Evolutionary conservation across 1,140 invertebrate genomes (phyloP).

Genomic region (Dufourea novaeangliae): DNA sequence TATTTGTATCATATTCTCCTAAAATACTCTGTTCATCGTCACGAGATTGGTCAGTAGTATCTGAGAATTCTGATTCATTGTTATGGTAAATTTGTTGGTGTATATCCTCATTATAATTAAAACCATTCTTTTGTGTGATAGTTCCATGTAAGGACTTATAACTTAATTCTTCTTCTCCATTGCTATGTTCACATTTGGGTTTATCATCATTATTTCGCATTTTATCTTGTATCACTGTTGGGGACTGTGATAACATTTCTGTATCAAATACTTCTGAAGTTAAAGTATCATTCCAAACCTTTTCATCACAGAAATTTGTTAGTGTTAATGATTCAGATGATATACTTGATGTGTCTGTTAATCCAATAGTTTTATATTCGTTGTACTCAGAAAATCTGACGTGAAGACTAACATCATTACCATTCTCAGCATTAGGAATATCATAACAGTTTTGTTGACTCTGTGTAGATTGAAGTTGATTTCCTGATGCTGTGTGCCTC

Average conservation of each 20-base stretch:
- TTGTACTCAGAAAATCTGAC: constrained; percentile 80
- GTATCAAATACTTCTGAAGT: constrained; percentile 70
- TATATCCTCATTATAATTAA: neutral
- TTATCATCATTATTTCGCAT: neutral
- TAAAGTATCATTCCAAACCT: constrained; percentile 72
- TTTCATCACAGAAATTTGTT: constrained; percentile 58
- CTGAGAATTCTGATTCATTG: constrained; percentile 13
- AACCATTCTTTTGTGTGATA: neutral
- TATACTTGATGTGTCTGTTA: constrained; percentile 73
- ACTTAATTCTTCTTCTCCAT: neutral
- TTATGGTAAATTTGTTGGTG: constrained; percentile 2
- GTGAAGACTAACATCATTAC: constrained; percentile 70
- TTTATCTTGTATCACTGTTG: neutral
- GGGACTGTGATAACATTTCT: constrained; percentile 44
- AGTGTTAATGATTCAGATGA: constrained; percentile 64
- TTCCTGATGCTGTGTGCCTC: neutral
- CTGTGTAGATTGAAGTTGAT: neutral
- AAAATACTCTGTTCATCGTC: constrained; percentile 11
- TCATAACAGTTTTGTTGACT: constrained; percentile 2
- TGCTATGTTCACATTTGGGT: neutral
- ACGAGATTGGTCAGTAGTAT: neutral
- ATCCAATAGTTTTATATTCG: constrained; percentile 77
- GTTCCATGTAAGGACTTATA: neutral
- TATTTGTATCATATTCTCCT: neutral
- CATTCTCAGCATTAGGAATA: neutral